phyloP scores from a whole-genome alignment of 2,797 vertebrate species.

The Anguilla obscura region DNA sequence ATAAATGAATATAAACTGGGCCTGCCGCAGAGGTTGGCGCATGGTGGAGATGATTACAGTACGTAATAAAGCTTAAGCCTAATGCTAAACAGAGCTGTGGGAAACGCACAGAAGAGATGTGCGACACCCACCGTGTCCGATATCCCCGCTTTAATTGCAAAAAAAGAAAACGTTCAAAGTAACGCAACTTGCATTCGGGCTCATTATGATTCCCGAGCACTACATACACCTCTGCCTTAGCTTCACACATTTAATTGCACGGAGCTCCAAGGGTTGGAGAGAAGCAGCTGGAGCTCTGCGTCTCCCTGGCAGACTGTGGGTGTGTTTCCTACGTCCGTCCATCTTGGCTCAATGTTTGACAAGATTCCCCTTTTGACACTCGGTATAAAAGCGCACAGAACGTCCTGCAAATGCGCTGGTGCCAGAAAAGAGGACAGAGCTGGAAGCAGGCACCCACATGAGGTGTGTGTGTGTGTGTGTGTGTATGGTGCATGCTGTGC shows the following conservation, averaged over 20 bases:
- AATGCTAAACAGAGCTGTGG: not conserved
- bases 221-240: conserved; percentile 58
- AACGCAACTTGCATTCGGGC: conserved; percentile 32
- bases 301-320: not conserved
- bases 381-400: not conserved
- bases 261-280: too few relatives aligned
- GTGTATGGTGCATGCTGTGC: too few relatives aligned
- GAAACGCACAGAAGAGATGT: not conserved
- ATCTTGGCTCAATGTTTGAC: not conserved
- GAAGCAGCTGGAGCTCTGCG: not conserved
- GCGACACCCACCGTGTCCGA: not conserved
- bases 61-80: not conserved
- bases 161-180: conserved; percentile 45
- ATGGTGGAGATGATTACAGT: not conserved
- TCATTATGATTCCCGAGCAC: conserved; percentile 57
- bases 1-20: not conserved
- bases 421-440: not conserved
- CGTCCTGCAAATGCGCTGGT: not conserved
- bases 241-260: conserved; percentile 74
- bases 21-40: too few relatives aligned
- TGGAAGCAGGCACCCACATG: too few relatives aligned
- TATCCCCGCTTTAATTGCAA: conserved; percentile 42
- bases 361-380: not conserved
- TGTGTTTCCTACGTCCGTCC: not conserved
- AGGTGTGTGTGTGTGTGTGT: too few relatives aligned